Evolutionary conservation across 2,113 vertebrate genomes (phyloP).

Genomic region (Trogon surrucura): DNA sequence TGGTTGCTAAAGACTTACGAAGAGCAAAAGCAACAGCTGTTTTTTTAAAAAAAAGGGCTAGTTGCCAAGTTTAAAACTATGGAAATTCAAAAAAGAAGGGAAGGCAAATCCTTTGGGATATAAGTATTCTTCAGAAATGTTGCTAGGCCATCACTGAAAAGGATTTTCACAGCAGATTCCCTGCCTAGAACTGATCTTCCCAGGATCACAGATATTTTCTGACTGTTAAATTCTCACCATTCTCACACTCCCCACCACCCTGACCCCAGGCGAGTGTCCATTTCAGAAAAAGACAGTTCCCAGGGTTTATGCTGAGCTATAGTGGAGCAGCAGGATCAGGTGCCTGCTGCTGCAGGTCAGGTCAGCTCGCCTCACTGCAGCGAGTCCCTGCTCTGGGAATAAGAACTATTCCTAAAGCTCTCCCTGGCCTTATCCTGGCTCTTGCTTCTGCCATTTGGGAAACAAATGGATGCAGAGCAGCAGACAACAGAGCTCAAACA

Average conservation of each 20-base stretch:
- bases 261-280: rapidly evolving
- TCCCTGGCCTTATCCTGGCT: neutral
- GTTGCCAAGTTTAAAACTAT: neutral
- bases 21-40: neutral
- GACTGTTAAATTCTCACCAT: neutral
- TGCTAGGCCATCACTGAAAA: neutral
- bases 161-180: neutral
- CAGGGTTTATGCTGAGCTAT: neutral
- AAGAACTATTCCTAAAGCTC: neutral
- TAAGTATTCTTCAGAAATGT: neutral
- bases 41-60: neutral
- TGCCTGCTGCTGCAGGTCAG: neutral
- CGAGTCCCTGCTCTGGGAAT: neutral
- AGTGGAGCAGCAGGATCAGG: neutral
- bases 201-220: neutral
- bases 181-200: neutral
- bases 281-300: neutral
- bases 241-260: neutral
- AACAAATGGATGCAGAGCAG: neutral
- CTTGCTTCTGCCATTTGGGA: neutral
- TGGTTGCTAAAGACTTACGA: neutral
- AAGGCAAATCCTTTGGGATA: slow-evolving; percentile 30
- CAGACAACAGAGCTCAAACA: neutral
- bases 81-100: neutral
- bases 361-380: neutral